Evolutionary conservation across 2,797 vertebrate genomes (phyloP).

Genomic region (Diceros bicornis): DNA sequence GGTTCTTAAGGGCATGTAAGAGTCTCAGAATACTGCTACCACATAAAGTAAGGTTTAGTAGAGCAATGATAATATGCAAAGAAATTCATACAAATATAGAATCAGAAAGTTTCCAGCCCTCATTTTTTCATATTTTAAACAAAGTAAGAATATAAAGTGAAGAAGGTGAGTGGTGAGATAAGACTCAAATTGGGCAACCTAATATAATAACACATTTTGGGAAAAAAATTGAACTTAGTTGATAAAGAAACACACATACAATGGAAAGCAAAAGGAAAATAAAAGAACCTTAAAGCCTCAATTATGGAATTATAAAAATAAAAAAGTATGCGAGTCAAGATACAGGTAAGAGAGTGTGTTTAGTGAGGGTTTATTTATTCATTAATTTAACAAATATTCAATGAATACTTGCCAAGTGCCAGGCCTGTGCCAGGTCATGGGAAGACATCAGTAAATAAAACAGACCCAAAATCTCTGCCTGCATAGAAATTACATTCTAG

Average conservation of each 20-base stretch:
- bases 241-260: neutral
- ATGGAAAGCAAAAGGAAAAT: neutral
- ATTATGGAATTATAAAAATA: slow-evolving; percentile 44
- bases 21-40: neutral
- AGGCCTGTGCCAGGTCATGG: neutral
- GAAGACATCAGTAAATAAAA: slow-evolving; percentile 20
- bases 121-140: slow-evolving; percentile 37
- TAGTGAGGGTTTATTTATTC: neutral
- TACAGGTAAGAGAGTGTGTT: neutral
- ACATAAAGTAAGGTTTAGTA: neutral
- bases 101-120: slow-evolving; percentile 9
- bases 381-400: slow-evolving; percentile 32
- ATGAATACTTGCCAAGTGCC: neutral
- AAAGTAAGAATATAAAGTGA: slow-evolving; percentile 42
- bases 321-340: slow-evolving; percentile 8
- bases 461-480: neutral
- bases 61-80: neutral
- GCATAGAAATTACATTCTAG: neutral
- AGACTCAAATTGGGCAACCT: neutral
- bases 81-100: neutral
- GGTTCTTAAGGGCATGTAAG: neutral
- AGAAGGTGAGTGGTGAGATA: neutral
- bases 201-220: neutral
- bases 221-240: neutral
- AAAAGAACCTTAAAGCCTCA: slow-evolving; percentile 35